Percentiles rank a stretch among this genome's conserved stretches.
phyloP scores from a whole-genome alignment of 2,888 invertebrate genomes.

The Biston stratarius region DNA sequence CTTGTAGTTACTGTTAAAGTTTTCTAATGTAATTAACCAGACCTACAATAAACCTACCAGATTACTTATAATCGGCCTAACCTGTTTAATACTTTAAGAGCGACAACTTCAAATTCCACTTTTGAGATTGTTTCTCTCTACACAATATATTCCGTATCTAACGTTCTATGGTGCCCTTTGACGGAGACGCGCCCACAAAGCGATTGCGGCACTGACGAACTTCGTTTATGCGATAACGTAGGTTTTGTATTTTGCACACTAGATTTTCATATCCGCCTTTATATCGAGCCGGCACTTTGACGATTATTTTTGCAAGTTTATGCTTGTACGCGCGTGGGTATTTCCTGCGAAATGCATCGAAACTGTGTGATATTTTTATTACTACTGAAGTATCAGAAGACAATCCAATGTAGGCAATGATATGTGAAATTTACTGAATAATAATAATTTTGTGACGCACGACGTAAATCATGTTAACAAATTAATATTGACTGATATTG shows the following conservation, averaged over 20 bases:
- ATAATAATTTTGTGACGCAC: no score
- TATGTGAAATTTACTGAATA: no score
- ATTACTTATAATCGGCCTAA: no score
- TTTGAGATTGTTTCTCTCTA: neutral
- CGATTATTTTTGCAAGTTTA: slow-evolving; percentile 35
- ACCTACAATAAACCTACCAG: no score
- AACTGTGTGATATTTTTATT: neutral
- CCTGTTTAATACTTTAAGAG: no score
- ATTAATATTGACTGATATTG: no score
- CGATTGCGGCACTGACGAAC: slow-evolving; percentile 58
- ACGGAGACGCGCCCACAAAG: slow-evolving; percentile 52
- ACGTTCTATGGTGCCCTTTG: slow-evolving; percentile 50
- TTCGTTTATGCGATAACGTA: slow-evolving; percentile 57
- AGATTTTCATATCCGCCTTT: slow-evolving; percentile 50
- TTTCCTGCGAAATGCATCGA: neutral
- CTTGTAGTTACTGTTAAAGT: no score
- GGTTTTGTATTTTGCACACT: slow-evolving; percentile 54
- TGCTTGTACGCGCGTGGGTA: slow-evolving; percentile 2
- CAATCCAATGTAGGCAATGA: no score
- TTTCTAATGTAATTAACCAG: no score
- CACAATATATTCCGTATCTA: slow-evolving; percentile 15
- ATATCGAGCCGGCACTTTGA: slow-evolving; percentile 58
- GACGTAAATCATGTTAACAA: no score
- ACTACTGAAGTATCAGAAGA: no score
- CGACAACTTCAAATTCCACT: no score